Conservation (phyloP, 2,797 vertebrate genomes). For the Anguilla marmorata region DNA sequence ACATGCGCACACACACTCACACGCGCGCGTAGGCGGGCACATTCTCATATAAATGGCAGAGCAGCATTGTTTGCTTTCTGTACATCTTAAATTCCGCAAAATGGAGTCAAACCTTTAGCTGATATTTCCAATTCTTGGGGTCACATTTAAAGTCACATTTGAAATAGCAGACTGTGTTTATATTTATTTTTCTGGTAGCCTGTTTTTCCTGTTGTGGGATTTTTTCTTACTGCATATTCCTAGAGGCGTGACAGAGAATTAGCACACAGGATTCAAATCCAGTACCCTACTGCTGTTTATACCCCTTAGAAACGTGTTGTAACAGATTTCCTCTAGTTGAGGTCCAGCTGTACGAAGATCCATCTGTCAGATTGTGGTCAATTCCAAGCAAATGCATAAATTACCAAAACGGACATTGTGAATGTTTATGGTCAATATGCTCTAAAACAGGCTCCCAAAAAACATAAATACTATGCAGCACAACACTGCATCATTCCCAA, state of each 20-base stretch:
- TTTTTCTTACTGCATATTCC: not conserved
- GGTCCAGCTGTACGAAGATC: not conserved
- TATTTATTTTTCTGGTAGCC: not conserved
- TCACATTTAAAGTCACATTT: not conserved
- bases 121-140: not conserved
- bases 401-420: not conserved
- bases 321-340: not conserved
- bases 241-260: not conserved
- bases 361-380: not conserved
- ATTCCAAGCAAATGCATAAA: not conserved
- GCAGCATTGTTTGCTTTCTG: constrained; percentile 37
- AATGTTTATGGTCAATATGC: constrained; percentile 38
- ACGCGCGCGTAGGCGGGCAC: constrained; percentile 7
- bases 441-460: constrained; percentile 42
- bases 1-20: constrained; percentile 31
- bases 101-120: not conserved
- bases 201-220: not conserved
- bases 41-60: not conserved
- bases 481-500: not conserved
- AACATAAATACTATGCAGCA: constrained; percentile 31
- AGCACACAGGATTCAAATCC: not conserved
- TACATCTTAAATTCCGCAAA: constrained; percentile 36
- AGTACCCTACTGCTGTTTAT: not conserved
- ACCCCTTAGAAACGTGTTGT: not conserved
- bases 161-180: not conserved